phyloP scores from a whole-genome alignment of 2,113 vertebrate genomes.

The Ceratotherium simum region DNA sequence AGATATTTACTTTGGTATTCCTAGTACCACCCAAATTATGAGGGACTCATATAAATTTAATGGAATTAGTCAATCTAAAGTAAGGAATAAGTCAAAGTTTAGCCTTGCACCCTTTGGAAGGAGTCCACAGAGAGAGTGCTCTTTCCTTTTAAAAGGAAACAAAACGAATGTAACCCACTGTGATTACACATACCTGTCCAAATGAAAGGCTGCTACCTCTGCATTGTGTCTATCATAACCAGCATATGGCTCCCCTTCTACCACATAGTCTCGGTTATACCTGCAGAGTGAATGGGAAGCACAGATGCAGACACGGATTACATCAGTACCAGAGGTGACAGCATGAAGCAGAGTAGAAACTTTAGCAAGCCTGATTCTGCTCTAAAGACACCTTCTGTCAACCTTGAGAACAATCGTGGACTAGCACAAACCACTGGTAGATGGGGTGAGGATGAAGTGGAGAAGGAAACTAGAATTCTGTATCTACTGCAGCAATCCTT shows the following conservation, averaged over 20 bases:
- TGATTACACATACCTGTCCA: slow-evolving; percentile 92
- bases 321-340: neutral
- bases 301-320: neutral
- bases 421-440: neutral
- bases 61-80: neutral
- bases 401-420: neutral
- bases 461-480: neutral
- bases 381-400: neutral
- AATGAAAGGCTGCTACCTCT: slow-evolving; percentile 97
- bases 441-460: neutral
- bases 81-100: neutral
- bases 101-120: neutral
- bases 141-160: slow-evolving; percentile 2
- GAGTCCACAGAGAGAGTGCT: neutral
- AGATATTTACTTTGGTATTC: neutral
- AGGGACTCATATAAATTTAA: neutral
- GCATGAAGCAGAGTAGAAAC: no score
- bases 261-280: slow-evolving; percentile 95
- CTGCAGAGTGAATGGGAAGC: slow-evolving; percentile 84
- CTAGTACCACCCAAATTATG: neutral
- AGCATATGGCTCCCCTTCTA: slow-evolving; percentile 97
- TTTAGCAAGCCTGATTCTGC: neutral
- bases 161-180: neutral
- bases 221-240: slow-evolving; percentile 98
- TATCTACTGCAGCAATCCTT: neutral